Base-by-base conservation (phyloP, 2,797 vertebrate species). In the Selene dorsalis region DNA sequence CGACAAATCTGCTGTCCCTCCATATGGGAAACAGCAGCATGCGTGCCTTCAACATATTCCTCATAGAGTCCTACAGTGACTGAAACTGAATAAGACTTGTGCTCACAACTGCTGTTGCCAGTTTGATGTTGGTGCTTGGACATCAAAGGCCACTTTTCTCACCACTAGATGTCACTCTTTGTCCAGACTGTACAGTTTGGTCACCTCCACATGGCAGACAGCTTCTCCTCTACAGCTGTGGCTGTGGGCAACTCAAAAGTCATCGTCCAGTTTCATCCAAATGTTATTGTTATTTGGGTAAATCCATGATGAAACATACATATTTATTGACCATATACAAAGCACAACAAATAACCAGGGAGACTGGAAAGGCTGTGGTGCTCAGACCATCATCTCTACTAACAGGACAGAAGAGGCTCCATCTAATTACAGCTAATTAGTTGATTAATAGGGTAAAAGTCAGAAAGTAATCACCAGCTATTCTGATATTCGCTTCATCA, bases 131-230 rank as follows among this genome's bases (percentile, higher is more conserved):
- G n/a, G 43, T 30, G 38, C 58, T 6, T n/a, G 17, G 3, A 22
- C 9, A 1, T 14, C 0, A 24, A 52, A 35, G 47, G 2, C 26
- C 4, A 11, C 20, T 1, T 28, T 17, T 35, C 0, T 53, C 4
- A 64, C 87, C 93, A 90, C 90, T 83, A 93, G 92, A 88, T 92
- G 92, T 80, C 91, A 61, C 55, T 73, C 73, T 83, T 53, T 61
- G 28, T 45, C 59, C 73, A 87, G 45, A 35, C 12, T 43, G 56
- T 2, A 5, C 20, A 0, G 0, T 16, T 3, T 26, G 39, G 11
- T 24, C 24, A 14, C 2, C 0, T 26, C 11, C 2, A 45, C 7
- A 35, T 69, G 32, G 16, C 7, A 43, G 41, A 43, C 14, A 14
- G 13, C 41, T 43, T 16, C 13, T 14, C 20, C 45, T 47, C 18